Percentiles rank a stretch among this genome's conserved stretches.
Conservation (phyloP, 53 echinoderm and acorn worm species). For the Patiria pectinifera region DNA sequence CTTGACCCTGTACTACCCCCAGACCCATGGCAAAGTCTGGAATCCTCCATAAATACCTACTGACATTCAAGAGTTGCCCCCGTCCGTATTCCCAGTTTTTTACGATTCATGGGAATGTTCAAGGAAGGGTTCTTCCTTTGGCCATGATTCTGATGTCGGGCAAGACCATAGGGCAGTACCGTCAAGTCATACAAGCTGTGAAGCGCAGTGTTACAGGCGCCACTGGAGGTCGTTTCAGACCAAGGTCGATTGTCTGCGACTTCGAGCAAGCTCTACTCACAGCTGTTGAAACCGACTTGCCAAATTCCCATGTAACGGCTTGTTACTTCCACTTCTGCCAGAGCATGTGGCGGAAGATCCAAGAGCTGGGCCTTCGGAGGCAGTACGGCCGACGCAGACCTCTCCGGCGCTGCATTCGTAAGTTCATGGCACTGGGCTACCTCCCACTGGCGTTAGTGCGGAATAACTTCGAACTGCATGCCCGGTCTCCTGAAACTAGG, state of each 20-base stretch:
- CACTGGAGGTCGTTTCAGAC: neutral
- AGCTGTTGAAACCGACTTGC: conserved; percentile 6
- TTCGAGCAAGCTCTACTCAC: conserved; percentile 24
- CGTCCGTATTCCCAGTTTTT: conserved; percentile 46
- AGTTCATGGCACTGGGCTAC: conserved; percentile 33
- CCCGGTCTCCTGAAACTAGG: too few species aligned
- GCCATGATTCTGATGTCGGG: conserved; percentile 27
- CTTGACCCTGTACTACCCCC: too few species aligned
- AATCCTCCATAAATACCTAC: too few species aligned
- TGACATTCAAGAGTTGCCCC: neutral
- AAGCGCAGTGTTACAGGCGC: neutral
- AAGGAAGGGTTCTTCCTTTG: conserved; percentile 20
- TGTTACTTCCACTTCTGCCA: conserved; percentile 46
- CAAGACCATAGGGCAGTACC: neutral
- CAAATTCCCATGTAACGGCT: neutral
- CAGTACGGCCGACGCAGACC: neutral
- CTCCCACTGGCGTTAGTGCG: conserved; percentile 3
- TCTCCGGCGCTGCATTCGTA: conserved; percentile 11
- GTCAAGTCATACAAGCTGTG: neutral
- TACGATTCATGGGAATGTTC: conserved; percentile 47
- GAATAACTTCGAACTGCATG: neutral
- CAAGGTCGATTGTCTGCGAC: neutral
- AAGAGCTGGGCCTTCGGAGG: conserved; percentile 4
- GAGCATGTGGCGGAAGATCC: conserved; percentile 33
- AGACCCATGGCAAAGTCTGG: too few species aligned